Evolutionary conservation across 2,113 vertebrate genomes (phyloP).

Genomic region (Nothobranchius furzeri): DNA sequence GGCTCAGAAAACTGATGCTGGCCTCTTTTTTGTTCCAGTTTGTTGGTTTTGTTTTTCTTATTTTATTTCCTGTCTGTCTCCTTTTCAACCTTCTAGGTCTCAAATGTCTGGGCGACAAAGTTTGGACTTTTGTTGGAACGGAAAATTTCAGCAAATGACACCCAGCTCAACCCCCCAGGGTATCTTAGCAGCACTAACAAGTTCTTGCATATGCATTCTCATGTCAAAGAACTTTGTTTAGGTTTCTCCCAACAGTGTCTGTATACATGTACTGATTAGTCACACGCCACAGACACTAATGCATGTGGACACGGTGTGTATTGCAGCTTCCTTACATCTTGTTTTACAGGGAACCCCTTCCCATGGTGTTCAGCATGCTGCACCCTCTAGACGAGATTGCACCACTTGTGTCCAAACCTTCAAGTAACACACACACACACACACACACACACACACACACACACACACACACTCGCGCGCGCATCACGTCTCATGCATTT

Average conservation of each 20-base stretch:
- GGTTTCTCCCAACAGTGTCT: too few species aligned
- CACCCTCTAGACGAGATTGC: slow-evolving; percentile 96
- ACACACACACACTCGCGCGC: background rate
- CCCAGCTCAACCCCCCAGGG: slow-evolving; percentile 84
- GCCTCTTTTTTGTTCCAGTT: too few species aligned
- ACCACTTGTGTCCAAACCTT: slow-evolving; percentile 88
- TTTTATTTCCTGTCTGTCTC: background rate
- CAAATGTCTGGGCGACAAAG: slow-evolving; percentile 91
- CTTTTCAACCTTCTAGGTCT: slow-evolving; percentile 79
- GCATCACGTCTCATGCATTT: background rate
- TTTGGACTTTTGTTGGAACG: slow-evolving; percentile 93
- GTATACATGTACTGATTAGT: too few species aligned
- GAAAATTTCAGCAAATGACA: slow-evolving; percentile 84
- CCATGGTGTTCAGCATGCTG: slow-evolving; percentile 96
- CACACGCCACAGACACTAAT: too few species aligned
- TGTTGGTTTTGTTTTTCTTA: too few species aligned
- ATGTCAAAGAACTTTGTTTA: too few species aligned
- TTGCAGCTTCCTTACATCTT: slow-evolving; percentile 1
- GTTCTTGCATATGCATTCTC: background rate
- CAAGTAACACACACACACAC: slow-evolving; percentile 77
- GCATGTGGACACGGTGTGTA: too few species aligned
- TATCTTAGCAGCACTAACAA: slow-evolving; percentile 49
- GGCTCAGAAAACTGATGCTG: background rate
- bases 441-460: background rate
- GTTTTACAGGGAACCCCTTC: slow-evolving; percentile 87